These are phyloP conservation scores for Antheraea assamensis DNA, from an alignment of 2,888 invertebrate genomes.

Conservation along the genomic window DNA sequence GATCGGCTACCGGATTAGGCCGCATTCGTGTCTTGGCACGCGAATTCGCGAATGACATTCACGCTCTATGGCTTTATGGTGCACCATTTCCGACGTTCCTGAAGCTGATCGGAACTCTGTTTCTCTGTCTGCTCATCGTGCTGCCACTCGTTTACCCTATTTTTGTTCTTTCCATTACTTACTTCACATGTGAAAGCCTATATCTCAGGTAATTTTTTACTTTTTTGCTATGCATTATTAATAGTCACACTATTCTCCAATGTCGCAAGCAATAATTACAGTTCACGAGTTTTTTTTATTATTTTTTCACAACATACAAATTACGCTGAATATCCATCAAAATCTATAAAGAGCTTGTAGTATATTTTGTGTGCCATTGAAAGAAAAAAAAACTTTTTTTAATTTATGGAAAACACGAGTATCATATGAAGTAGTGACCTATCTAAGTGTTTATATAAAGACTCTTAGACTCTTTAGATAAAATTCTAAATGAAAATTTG, in stretches of 20 bases:
- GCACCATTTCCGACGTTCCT: constrained; percentile 77
- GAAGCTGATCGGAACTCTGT: constrained; percentile 67
- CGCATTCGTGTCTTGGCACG: constrained; percentile 57
- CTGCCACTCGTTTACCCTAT: constrained; percentile 71
- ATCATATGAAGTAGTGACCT: not conserved
- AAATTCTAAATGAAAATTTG: too few species aligned
- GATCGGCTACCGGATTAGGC: constrained; percentile 60
- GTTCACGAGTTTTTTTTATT: too few species aligned
- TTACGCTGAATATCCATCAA: not conserved
- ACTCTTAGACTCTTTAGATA: too few species aligned
- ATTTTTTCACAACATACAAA: too few species aligned
- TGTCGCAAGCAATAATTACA: too few species aligned
- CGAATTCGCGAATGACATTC: constrained; percentile 66
- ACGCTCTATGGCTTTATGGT: constrained; percentile 71
- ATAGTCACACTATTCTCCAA: not conserved
- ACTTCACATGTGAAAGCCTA: constrained; percentile 65
- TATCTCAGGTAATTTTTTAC: constrained; percentile 58
- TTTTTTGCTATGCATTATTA: not conserved
- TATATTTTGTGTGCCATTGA: too few species aligned
- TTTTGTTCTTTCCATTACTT: constrained; percentile 60
- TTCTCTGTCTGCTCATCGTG: constrained; percentile 63
- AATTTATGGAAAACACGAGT: too few species aligned
- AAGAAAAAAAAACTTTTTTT: too few species aligned
- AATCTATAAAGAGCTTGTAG: not conserved
- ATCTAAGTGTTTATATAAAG: not conserved